Percentiles rank a stretch among this genome's conserved stretches.
Evolutionary conservation across 2,113 vertebrate genomes (phyloP).

Genomic region (Oreotrochilus melanogaster): DNA sequence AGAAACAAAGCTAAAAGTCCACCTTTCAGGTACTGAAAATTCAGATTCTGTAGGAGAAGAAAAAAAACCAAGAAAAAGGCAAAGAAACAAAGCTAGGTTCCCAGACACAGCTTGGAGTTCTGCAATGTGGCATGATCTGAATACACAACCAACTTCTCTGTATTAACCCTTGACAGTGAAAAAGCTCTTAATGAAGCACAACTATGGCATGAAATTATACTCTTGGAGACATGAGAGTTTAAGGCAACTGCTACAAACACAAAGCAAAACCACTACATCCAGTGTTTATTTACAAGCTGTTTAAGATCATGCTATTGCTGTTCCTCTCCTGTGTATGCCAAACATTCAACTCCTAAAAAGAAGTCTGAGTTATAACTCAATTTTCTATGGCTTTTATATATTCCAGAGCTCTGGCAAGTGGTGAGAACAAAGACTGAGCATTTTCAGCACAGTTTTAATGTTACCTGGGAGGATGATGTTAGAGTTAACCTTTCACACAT

Average conservation of each 20-base stretch:
- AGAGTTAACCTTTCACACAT: not conserved
- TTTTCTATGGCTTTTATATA: not conserved
- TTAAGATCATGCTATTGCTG: not conserved
- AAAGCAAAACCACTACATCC: not conserved
- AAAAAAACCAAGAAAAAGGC: not conserved
- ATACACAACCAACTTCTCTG: not conserved
- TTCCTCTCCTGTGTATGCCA: not conserved
- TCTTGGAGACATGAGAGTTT: not conserved
- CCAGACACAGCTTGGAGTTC: not conserved
- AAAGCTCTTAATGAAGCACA: not conserved
- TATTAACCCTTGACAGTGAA: not conserved
- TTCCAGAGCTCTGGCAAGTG: not conserved
- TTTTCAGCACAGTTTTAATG: not conserved
- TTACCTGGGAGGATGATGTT: not conserved
- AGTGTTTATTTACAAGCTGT: not conserved
- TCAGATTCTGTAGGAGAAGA: not conserved
- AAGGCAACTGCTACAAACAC: not conserved
- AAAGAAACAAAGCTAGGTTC: not conserved
- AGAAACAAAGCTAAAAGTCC: not conserved
- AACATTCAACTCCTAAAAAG: constrained; percentile 29
- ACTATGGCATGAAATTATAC: not conserved
- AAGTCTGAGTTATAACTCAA: constrained; percentile 6
- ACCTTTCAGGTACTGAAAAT: not conserved
- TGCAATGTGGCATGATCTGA: not conserved
- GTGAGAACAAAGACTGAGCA: not conserved